These are phyloP conservation scores for Tiaroga cobitis DNA, from an alignment of 2,797 vertebrate genomes.

Conservation along the genomic window DNA sequence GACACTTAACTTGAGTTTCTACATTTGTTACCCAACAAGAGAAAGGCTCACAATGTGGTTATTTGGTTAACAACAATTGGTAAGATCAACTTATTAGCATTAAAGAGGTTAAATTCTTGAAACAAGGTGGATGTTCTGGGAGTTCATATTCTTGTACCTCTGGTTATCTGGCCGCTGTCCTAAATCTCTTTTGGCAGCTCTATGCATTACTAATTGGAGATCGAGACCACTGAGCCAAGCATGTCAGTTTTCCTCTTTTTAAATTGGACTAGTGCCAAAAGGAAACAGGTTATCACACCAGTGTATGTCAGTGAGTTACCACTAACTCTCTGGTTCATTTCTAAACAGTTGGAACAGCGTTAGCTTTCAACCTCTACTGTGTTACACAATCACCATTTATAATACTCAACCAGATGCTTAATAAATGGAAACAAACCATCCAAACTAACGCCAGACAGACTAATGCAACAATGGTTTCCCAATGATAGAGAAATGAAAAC, in stretches of 20 bases:
- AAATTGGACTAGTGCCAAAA: slow-evolving; percentile 34
- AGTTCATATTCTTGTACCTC: not conserved
- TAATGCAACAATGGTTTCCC: not conserved
- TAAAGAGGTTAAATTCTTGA: not conserved
- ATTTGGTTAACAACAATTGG: not conserved
- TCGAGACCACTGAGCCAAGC: slow-evolving; percentile 18
- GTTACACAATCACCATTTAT: not conserved
- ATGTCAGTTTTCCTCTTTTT: not conserved
- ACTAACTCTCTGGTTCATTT: not conserved
- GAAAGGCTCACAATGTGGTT: not conserved
- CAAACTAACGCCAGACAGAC: not conserved
- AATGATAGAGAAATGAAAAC: not conserved
- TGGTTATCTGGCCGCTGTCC: slow-evolving; percentile 16
- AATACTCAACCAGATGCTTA: slow-evolving; percentile 1
- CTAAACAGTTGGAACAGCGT: not conserved
- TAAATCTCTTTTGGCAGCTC: slow-evolving; percentile 28
- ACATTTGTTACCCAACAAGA: not conserved
- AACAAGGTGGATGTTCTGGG: not conserved
- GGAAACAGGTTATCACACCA: slow-evolving; percentile 11
- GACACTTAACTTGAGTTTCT: not conserved
- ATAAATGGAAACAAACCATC: not conserved
- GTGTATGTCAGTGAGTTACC: not conserved
- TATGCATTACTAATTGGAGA: slow-evolving; percentile 16
- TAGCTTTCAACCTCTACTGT: no score
- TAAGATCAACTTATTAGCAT: not conserved